phyloP scores from a whole-genome alignment of 2,888 invertebrate genomes.

The Dolomedes plantarius region DNA sequence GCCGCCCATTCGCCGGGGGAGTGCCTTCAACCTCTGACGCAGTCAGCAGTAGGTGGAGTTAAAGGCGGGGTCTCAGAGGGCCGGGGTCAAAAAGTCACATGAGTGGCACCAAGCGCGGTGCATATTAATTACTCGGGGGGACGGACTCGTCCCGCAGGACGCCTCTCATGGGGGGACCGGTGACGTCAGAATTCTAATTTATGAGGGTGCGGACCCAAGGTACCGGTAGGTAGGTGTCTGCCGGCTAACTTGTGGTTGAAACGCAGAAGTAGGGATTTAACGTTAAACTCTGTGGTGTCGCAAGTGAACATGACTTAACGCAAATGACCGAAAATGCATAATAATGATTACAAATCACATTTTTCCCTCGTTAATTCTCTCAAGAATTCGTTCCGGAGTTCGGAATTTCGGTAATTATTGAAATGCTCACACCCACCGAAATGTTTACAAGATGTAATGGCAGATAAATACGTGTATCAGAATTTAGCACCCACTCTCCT shows the following conservation, averaged over 20 bases:
- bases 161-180: constrained; percentile 48
- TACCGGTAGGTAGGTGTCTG: constrained; percentile 25
- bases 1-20: constrained; percentile 66
- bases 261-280: constrained; percentile 4
- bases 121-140: constrained; percentile 72
- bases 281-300: not conserved
- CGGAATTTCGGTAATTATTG: no score
- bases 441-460: no score
- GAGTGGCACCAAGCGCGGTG: constrained; percentile 69
- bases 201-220: constrained; percentile 57
- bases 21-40: constrained; percentile 53
- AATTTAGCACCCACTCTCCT: no score
- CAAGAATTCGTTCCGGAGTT: no score
- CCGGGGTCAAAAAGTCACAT: constrained; percentile 71
- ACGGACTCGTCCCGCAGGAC: constrained; percentile 65
- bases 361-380: no score
- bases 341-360: no score
- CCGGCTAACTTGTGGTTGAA: not conserved
- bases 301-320: not conserved
- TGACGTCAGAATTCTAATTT: constrained; percentile 57
- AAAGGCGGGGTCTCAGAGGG: constrained; percentile 45
- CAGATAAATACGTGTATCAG: no score
- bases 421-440: no score
- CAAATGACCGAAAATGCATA: not conserved
- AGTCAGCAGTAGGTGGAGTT: constrained; percentile 30